Conservation (phyloP, 2,113 vertebrate species). For the Orientallactaga bullata region DNA sequence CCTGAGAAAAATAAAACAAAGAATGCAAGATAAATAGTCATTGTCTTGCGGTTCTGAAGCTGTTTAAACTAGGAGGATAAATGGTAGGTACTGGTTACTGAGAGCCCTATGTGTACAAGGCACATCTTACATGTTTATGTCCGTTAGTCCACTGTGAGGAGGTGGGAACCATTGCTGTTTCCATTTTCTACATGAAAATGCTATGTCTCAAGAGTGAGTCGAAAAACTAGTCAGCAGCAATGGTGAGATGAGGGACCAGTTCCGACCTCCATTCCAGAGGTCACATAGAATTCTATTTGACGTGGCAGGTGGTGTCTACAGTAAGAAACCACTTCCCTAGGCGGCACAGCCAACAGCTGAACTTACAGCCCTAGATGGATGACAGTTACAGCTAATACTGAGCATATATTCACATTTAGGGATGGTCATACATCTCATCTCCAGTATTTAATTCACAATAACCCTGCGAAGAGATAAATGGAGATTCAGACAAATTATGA, state of each 20-base stretch:
- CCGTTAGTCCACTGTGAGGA: not conserved
- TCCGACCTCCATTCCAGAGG: not conserved
- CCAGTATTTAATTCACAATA: constrained; percentile 31
- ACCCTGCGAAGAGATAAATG: not conserved
- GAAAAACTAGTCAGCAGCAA: not conserved
- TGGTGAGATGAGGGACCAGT: not conserved
- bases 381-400: not conserved
- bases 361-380: not conserved
- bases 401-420: not conserved
- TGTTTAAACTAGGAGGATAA: constrained; percentile 36
- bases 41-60: constrained; percentile 20
- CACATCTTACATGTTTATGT: not conserved
- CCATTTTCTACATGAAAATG: not conserved
- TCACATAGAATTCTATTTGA: not conserved
- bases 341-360: not conserved
- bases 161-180: not conserved
- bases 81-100: not conserved
- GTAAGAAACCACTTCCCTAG: not conserved
- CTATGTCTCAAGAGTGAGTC: not conserved
- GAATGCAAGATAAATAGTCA: not conserved
- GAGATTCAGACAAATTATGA: not conserved
- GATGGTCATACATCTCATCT: not conserved
- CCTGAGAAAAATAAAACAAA: constrained; percentile 47
- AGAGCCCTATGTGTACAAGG: not conserved
- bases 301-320: not conserved